Base-by-base conservation (phyloP, 2,113 vertebrate genomes). In the Pangasianodon hypophthalmus region DNA sequence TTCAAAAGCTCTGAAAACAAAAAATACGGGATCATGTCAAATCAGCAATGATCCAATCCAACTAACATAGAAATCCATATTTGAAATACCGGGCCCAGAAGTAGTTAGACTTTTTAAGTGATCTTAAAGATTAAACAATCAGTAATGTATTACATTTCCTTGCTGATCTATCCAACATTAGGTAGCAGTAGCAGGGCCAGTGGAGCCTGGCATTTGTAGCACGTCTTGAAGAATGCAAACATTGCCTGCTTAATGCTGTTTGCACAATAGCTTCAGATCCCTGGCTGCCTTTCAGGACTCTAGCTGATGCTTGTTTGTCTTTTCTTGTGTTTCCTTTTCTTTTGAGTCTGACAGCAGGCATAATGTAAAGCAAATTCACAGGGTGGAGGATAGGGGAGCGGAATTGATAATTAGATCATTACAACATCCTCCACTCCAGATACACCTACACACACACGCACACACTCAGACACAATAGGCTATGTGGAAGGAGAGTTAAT, bases 401-500 rank as follows among this genome's bases (percentile, higher is more conserved):
- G 46, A 75, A 77, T 37, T 77, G 83, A 77, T 18, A 62, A 85
- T 79, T 52, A 86, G 88, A 89, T n/a, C 48, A 62, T 58, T 37
- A 77, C 41, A 48, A 58, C 32, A 50, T 21, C 16, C 60, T 86
- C 48, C 44, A 48, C 3, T 19, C 1, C 58, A 41, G 32, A 64
- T 80, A 52, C 7, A 7, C 24, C 26, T 24, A 48, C 69, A 21
- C 75, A 41, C 21, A 79, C 75, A 50, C 77, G 16, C 46, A 50
- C 2, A 50, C 4, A 16, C 46, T n/a, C 46, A 50, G 4, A 16
- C 46, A 5, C 75, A 46, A 48, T 52, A 52, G 46, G 26, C 46
- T 80, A n/a, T n/a, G 77, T 80, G 46, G 11, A 80, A 80, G 71
- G 82, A 41, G 44, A 93, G 92, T 90, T 94, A 86, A 94, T 95